Evolutionary conservation across 1,140 invertebrate species (phyloP), one percentile per base, ranked within the genome.

Genomic region (Vanessa atalanta): DNA sequence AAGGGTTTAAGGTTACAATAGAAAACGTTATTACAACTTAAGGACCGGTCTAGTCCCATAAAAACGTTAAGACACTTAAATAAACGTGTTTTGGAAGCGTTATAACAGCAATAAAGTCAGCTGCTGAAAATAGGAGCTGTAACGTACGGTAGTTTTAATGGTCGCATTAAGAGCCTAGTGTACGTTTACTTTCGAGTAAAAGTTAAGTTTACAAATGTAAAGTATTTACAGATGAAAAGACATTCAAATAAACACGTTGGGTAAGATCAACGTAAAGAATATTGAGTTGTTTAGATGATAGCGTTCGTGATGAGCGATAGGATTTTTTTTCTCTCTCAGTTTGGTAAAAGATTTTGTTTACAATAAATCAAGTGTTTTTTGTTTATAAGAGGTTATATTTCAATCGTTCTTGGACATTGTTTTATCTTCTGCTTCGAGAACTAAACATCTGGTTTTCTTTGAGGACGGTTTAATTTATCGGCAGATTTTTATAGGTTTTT

Each of bases 111-210:
- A 83, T 87, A 84, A 79, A 82, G 72, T 73, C 70, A 75, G 57
- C 67, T 83, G 61, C 73, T 81, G 67, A 65, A 86, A 84, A 86
- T 87, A 85, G 83, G 82, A 76, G 69, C 67, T 61, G 65, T 70
- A 77, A 77, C 72, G 63, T 47, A 72, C 77, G 77, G 77, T 80
- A 75, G 79, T 85, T 83, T 65, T 83, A 82, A 84, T 79, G 72
- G 75, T 43, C 63, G 55, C 83, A 84, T 86, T 83, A 82, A 81
- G 55, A 73, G 72, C 71, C 77, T 65, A 47, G 69, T 69, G 75
- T 31, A 60, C 31, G 76, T 74, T 74, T 68, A 78, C 76, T 69
- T 74, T 66, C 65, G 47, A 73, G 75, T 77, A 74, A 78, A 74
- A 68, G 51, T 69, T 71, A 73, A 77, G 65, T 60, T 79, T 80